Conservation (phyloP, 1,140 invertebrate genomes). For the Sycophila sp. region DNA sequence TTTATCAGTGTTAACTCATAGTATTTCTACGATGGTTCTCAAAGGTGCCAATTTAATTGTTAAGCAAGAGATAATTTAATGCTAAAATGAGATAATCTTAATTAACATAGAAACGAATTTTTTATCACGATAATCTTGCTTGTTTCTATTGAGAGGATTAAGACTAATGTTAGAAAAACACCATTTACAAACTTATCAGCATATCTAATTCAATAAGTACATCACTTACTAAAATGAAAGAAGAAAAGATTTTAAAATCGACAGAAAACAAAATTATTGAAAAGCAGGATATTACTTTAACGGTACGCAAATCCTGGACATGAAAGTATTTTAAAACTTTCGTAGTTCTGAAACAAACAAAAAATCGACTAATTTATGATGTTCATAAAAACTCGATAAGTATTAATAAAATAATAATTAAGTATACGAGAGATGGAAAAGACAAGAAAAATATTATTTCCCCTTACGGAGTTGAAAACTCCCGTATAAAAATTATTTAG, state of each 20-base stretch:
- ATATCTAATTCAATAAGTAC: too few relatives aligned
- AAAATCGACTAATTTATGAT: conserved; percentile 2
- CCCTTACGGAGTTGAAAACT: conserved; percentile 5
- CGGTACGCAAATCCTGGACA: too few relatives aligned
- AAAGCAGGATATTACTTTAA: background rate
- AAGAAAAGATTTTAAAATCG: background rate
- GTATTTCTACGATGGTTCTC: too few relatives aligned
- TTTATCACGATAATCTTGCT: too few relatives aligned
- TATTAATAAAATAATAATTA: conserved; percentile 23
- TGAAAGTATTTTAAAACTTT: too few relatives aligned
- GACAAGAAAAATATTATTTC: background rate
- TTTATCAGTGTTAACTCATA: too few relatives aligned
- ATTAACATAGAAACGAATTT: too few relatives aligned
- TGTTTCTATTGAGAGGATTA: too few relatives aligned
- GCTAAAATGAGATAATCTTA: too few relatives aligned
- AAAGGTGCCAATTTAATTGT: too few relatives aligned
- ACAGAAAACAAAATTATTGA: background rate
- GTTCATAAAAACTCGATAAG: conserved; percentile 10
- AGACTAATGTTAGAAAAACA: background rate
- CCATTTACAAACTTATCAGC: background rate
- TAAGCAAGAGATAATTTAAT: too few relatives aligned
- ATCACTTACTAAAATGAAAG: background rate
- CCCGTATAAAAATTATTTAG: conserved; percentile 26
- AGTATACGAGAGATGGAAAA: background rate
- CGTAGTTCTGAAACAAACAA: background rate